Evolutionary conservation across 2,888 invertebrate species (phyloP).

Genomic region (Strigamia crassipes): DNA sequence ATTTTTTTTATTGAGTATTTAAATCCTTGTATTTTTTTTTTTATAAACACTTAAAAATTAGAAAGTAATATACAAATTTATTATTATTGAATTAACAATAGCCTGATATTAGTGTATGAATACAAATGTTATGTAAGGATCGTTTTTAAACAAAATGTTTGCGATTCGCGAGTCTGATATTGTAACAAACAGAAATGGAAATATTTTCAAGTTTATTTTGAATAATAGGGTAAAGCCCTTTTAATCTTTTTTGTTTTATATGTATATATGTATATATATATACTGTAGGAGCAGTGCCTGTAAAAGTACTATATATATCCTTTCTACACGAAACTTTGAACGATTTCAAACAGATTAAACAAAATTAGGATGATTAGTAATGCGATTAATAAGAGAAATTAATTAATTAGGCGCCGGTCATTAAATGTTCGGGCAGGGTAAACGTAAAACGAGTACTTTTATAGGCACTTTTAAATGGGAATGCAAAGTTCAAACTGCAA

Average conservation of each 20-base stretch:
- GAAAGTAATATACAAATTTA: conserved; percentile 16
- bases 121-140: background rate
- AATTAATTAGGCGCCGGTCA: background rate
- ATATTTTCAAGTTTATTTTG: background rate
- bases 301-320: conserved; percentile 10
- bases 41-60: background rate
- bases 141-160: background rate
- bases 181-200: background rate
- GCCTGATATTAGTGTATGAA: conserved; percentile 1
- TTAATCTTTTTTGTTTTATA: background rate
- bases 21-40: background rate
- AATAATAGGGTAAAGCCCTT: background rate
- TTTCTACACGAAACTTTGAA: too few relatives aligned
- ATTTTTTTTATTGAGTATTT: conserved; percentile 19
- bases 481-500: conserved; percentile 16
- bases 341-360: background rate
- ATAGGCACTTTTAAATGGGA: conserved; percentile 46
- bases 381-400: background rate
- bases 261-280: too few relatives aligned
- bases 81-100: background rate
- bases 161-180: background rate
- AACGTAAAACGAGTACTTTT: conserved; percentile 41
- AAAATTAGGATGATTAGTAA: background rate
- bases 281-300: background rate
- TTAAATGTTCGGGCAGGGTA: background rate